These are phyloP conservation scores for Rhopalosiphum nymphaeae DNA, from an alignment of 2,888 invertebrate genomes.

Conservation along the genomic window DNA sequence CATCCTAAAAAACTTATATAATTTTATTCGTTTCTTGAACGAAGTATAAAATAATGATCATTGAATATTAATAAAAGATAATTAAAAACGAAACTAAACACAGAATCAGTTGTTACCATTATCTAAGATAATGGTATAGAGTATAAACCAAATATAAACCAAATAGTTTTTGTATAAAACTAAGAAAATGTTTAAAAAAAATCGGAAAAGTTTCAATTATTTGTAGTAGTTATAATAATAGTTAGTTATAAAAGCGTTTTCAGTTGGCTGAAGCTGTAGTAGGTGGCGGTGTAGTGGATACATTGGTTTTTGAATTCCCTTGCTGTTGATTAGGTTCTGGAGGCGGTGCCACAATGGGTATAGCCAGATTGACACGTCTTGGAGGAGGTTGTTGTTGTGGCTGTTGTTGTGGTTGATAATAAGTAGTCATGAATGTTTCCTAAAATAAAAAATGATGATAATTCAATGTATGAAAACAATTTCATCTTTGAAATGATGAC, in stretches of 20 bases:
- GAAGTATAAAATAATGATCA: neutral
- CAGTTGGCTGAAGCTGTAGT: neutral
- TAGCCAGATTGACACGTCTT: conserved; percentile 69
- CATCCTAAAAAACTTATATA: neutral
- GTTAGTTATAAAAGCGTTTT: neutral
- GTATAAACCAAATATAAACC: neutral
- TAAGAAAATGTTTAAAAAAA: conserved; percentile 6
- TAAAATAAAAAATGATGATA: conserved; percentile 67
- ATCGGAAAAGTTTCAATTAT: neutral
- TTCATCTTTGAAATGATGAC: neutral
- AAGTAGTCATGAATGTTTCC: conserved; percentile 67
- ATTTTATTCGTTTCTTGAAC: neutral
- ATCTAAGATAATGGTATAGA: neutral
- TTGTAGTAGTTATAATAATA: neutral
- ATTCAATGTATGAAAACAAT: neutral
- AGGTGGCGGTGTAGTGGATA: neutral
- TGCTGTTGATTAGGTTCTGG: conserved; percentile 63
- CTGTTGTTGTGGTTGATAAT: conserved; percentile 69
- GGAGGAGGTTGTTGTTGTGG: conserved; percentile 67
- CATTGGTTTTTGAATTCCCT: neutral
- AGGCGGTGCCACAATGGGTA: conserved; percentile 69
- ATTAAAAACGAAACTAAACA: neutral
- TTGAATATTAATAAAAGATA: neutral
- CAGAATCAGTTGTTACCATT: neutral
- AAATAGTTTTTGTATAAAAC: neutral